Percentiles rank a stretch among this genome's conserved stretches.
These are phyloP conservation scores for Julus scandinavius DNA, from an alignment of 2,888 invertebrate genomes.

Conservation along the genomic window DNA sequence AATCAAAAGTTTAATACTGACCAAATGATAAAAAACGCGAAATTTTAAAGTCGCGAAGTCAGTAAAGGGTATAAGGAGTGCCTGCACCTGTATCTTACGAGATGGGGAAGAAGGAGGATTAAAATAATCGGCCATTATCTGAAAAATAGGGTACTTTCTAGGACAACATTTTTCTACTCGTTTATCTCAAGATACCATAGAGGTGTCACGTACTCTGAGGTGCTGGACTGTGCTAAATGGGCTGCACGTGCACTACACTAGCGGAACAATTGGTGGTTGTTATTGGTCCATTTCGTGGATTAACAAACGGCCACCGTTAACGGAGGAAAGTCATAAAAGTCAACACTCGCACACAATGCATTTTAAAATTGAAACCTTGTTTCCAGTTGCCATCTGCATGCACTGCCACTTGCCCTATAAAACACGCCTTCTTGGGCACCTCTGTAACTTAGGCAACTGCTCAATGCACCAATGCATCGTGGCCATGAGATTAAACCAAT, in stretches of 20 bases:
- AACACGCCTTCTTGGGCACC: background rate
- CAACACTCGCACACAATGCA: background rate
- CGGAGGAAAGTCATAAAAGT: constrained; percentile 12
- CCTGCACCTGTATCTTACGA: background rate
- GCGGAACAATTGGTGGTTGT: background rate
- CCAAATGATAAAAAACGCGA: background rate
- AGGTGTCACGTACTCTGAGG: background rate
- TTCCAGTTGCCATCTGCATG: background rate
- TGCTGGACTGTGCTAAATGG: constrained; percentile 13
- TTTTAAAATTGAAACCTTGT: background rate
- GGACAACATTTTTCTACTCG: background rate
- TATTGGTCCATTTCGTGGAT: background rate
- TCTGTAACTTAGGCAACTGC: background rate
- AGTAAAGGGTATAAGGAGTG: background rate
- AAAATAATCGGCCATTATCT: constrained; percentile 38
- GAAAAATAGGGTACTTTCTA: background rate
- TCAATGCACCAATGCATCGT: background rate
- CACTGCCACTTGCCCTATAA: no score
- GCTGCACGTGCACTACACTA: background rate
- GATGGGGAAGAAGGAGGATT: background rate
- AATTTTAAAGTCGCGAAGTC: background rate
- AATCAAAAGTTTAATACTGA: background rate
- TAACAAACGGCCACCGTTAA: background rate
- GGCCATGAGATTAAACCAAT: background rate
- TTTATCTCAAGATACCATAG: background rate